phyloP scores from a whole-genome alignment of 2,797 vertebrate genomes.

The Tamandua tetradactyla region DNA sequence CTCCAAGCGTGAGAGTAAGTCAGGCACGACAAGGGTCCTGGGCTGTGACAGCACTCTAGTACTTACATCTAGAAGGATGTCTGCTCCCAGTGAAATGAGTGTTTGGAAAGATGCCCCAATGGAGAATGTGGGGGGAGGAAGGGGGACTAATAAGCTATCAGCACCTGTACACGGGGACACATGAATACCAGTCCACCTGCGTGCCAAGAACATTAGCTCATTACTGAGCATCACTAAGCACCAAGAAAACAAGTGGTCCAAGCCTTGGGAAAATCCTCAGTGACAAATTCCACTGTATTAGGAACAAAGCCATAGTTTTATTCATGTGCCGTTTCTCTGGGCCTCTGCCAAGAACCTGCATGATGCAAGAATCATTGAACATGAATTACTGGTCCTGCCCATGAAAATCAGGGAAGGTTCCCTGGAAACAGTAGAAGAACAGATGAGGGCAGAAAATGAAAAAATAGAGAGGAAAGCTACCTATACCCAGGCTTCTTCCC shows the following conservation, averaged over 20 bases:
- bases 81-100: not conserved
- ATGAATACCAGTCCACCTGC: not conserved
- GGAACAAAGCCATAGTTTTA: not conserved
- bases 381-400: not conserved
- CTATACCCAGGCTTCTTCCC: too few relatives aligned
- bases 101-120: not conserved
- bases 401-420: not conserved
- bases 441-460: rapidly evolving
- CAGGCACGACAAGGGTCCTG: not conserved
- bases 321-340: slow-evolving; percentile 3
- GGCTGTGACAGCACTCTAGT: not conserved
- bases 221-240: not conserved
- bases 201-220: not conserved
- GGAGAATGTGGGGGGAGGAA: not conserved
- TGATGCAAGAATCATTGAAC: not conserved
- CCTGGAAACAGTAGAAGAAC: not conserved
- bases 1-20: rapidly evolving
- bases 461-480: not conserved
- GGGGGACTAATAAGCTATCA: not conserved
- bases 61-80: not conserved
- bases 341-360: slow-evolving; percentile 10
- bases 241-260: not conserved
- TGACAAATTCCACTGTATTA: slow-evolving; percentile 17
- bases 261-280: slow-evolving; percentile 5
- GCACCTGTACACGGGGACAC: too few relatives aligned